Conservation (phyloP, 2,888 invertebrate genomes). For the Heliconius charithonia region DNA sequence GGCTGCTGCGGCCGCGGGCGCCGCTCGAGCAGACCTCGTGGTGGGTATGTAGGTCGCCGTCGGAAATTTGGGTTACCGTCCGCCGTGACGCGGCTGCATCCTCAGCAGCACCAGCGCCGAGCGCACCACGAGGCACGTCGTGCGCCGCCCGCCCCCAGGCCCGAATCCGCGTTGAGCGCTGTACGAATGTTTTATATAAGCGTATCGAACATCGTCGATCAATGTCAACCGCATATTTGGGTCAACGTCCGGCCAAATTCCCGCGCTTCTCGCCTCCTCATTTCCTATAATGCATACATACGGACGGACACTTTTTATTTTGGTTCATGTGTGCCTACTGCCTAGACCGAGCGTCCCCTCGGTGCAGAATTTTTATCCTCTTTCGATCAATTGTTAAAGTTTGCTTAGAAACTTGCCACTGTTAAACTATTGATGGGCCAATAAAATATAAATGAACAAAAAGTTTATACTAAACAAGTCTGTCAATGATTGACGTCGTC, state of each 20-base stretch:
- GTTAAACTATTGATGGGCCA: background rate
- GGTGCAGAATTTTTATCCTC: slow-evolving; percentile 11
- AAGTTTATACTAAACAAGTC: background rate
- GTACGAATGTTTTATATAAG: slow-evolving; percentile 70
- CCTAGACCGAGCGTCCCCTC: background rate
- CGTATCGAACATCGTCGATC: slow-evolving; percentile 80
- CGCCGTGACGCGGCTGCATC: slow-evolving; percentile 55
- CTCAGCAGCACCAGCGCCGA: slow-evolving; percentile 38
- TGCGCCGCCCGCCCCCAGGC: slow-evolving; percentile 62
- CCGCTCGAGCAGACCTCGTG: slow-evolving; percentile 59
- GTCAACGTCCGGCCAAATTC: slow-evolving; percentile 81
- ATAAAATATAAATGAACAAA: slow-evolving; percentile 4
- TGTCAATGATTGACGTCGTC: slow-evolving; percentile 16
- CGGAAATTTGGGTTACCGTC: slow-evolving; percentile 82
- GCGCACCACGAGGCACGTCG: slow-evolving; percentile 55
- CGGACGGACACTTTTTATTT: slow-evolving; percentile 53
- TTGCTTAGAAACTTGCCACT: slow-evolving; percentile 15
- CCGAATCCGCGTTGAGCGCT: slow-evolving; percentile 61
- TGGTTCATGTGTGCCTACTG: slow-evolving; percentile 27
- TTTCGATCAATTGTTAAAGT: slow-evolving; percentile 17
- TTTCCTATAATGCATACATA: slow-evolving; percentile 59
- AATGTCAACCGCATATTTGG: slow-evolving; percentile 83
- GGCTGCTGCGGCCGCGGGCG: slow-evolving; percentile 45
- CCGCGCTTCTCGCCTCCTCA: slow-evolving; percentile 69
- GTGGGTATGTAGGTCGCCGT: slow-evolving; percentile 80